phyloP scores from a whole-genome alignment of 2,888 invertebrate species.

The Xanthorhoe spadicearia region DNA sequence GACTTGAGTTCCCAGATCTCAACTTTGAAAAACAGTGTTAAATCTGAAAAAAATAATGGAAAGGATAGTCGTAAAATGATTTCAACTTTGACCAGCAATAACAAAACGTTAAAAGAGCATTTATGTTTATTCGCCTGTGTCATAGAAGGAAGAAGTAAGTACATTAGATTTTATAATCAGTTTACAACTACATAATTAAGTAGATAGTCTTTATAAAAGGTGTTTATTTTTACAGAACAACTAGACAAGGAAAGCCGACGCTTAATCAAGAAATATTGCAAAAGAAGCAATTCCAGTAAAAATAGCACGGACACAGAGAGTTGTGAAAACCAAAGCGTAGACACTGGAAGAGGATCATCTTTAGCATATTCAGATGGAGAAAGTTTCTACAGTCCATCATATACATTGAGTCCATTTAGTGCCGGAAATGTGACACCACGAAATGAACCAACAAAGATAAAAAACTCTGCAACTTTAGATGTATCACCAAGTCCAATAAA shows the following conservation, averaged over 20 bases:
- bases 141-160: conserved; percentile 32
- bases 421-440: conserved; percentile 40
- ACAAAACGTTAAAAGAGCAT: conserved; percentile 15
- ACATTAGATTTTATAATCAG: conserved; percentile 1
- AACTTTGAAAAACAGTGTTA: conserved; percentile 5
- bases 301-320: conserved; percentile 30
- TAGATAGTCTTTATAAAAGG: no score
- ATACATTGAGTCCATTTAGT: conserved; percentile 54
- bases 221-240: conserved; percentile 15
- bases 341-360: conserved; percentile 77
- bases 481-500: conserved; percentile 33
- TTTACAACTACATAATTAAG: not conserved
- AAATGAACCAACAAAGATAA: conserved; percentile 42
- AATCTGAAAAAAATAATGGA: conserved; percentile 10
- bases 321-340: conserved; percentile 63
- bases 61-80: conserved; percentile 27
- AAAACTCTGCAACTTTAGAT: conserved; percentile 7
- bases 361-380: conserved; percentile 69
- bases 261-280: conserved; percentile 26
- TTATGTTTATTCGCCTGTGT: conserved; percentile 23
- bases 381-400: conserved; percentile 68
- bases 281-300: conserved; percentile 8
- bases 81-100: conserved; percentile 15
- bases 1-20: not conserved
- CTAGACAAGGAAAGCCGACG: conserved; percentile 10